Base-by-base conservation (phyloP, 2,888 invertebrate species). In the Amitus sp. region DNA sequence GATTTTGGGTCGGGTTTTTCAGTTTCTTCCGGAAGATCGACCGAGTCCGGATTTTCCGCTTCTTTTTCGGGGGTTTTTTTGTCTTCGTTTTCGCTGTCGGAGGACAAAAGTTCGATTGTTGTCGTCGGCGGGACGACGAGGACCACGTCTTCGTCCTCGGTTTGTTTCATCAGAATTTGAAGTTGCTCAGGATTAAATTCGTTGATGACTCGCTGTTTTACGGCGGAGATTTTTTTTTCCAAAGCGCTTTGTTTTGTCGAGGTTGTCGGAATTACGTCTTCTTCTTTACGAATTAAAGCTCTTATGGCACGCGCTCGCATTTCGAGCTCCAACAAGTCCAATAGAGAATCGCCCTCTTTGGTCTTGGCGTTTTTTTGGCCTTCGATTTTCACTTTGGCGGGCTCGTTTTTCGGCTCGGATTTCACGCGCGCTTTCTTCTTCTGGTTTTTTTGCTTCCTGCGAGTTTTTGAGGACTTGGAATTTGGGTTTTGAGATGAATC, bases 301-400 rank as follows among this genome's bases (percentile, higher is more conserved):
- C 86, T 83, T 63, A 87, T 87, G 3, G 86, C 87, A 50, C 86
- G 76, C 0, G 87, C 87, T 69, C 87, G 82, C 86, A 87, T 86
- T 75, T 87, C 86, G 46, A 87, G 73, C 69, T 87, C 86, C 47
- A 87, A 72, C 23, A 87, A 77, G 73, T 87, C 87, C 62, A 86
- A 78, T 19, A 85, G 74, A 68, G 82, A 83, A 57, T 84, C 84
- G 0, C 82, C 82, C 55, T 82, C 81, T 52, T 82, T 80, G 52
- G 73, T 73, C 47, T 76, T 73, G 19, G 59, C 48, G 2, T 71
- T 70, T 47, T 68, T 72, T 5, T 68, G 68, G 10, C 67, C 69
- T 45, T 79, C 77, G 17, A 67, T 64, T 53, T 78, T 78, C 12
- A 77, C 48, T 28, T 70, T 60, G 23, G 42, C 51, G 20, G 27